Evolutionary conservation across 2,888 invertebrate species (phyloP).

Genomic region (Craniophora ligustri): DNA sequence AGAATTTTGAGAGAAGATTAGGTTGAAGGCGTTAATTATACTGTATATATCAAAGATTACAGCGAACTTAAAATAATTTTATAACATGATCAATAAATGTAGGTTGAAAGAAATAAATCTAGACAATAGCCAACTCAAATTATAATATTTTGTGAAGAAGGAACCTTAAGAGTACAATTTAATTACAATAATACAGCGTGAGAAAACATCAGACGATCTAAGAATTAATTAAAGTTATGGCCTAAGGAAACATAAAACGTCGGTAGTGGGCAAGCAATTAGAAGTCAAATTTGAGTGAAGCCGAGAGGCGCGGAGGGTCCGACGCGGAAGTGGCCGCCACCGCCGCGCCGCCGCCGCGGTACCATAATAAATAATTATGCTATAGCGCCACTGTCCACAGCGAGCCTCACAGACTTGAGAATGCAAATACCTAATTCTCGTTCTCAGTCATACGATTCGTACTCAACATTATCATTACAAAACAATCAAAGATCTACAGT

Average conservation of each 20-base stretch:
- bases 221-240: slow-evolving; percentile 85
- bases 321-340: slow-evolving; percentile 67
- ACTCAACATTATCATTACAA: slow-evolving; percentile 47
- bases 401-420: slow-evolving; percentile 12
- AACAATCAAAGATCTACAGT: slow-evolving; percentile 54
- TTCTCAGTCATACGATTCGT: slow-evolving; percentile 11
- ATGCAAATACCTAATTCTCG: slow-evolving; percentile 29
- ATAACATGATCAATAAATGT: not conserved
- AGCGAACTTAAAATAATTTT: too few species aligned
- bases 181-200: slow-evolving; percentile 76
- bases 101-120: not conserved
- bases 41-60: too few species aligned
- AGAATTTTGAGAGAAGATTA: too few species aligned
- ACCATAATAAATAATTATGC: slow-evolving; percentile 32
- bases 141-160: slow-evolving; percentile 41
- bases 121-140: slow-evolving; percentile 26
- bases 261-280: slow-evolving; percentile 80
- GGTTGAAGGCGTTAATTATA: too few species aligned
- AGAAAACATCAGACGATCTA: slow-evolving; percentile 78
- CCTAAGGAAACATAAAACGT: slow-evolving; percentile 83
- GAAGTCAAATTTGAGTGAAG: slow-evolving; percentile 77
- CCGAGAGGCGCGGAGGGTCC: slow-evolving; percentile 63
- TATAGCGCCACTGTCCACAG: slow-evolving; percentile 26
- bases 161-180: slow-evolving; percentile 59
- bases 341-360: slow-evolving; percentile 40